phyloP scores from a whole-genome alignment of 2,888 invertebrate genomes.

The Xanthorhoe spadicearia region DNA sequence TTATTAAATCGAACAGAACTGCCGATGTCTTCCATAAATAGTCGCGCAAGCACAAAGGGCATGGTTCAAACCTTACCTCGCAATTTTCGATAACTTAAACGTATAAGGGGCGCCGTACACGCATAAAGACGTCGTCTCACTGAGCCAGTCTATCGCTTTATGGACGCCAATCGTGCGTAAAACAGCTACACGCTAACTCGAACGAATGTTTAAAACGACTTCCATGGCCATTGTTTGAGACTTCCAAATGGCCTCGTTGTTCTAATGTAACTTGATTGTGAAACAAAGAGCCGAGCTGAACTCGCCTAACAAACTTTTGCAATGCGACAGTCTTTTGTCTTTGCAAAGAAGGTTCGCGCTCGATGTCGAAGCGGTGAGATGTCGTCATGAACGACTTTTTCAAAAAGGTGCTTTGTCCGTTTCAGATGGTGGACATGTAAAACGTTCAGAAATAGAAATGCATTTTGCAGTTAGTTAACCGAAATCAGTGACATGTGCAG shows the following conservation, averaged over 20 bases:
- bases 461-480: slow-evolving; percentile 5
- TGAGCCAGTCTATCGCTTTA: slow-evolving; percentile 58
- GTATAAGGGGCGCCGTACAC: slow-evolving; percentile 45
- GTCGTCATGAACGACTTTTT: slow-evolving; percentile 17
- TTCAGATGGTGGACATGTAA: slow-evolving; percentile 13
- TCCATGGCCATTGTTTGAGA: slow-evolving; percentile 63
- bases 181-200: slow-evolving; percentile 61
- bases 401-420: slow-evolving; percentile 15
- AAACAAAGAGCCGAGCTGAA: slow-evolving; percentile 65
- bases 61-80: slow-evolving; percentile 38
- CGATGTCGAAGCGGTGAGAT: slow-evolving; percentile 39
- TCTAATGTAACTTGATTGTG: slow-evolving; percentile 74
- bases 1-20: slow-evolving; percentile 40
- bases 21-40: slow-evolving; percentile 40
- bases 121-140: slow-evolving; percentile 46
- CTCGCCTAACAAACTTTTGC: slow-evolving; percentile 63
- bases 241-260: slow-evolving; percentile 61
- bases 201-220: slow-evolving; percentile 69
- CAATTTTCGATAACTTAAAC: slow-evolving; percentile 45
- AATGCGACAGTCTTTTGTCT: slow-evolving; percentile 74
- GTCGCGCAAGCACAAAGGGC: slow-evolving; percentile 36
- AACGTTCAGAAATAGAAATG: slow-evolving; percentile 18
- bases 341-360: slow-evolving; percentile 61
- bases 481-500: slow-evolving; percentile 4
- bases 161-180: slow-evolving; percentile 69